Conservation (phyloP, 2,888 invertebrate genomes). For the Cataglyphis altisquamis region DNA sequence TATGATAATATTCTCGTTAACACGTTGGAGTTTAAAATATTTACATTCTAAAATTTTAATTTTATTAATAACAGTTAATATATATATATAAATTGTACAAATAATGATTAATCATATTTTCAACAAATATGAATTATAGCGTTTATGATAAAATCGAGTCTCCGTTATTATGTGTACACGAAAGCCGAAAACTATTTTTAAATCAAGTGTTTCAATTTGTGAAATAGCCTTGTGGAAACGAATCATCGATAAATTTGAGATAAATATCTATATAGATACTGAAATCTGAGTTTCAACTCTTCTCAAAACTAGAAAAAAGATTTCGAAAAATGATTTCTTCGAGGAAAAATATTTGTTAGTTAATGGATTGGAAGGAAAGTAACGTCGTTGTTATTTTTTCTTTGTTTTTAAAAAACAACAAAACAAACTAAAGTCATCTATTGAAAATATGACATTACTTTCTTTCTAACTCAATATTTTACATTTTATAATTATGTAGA, state of each 20-base stretch:
- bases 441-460: no score
- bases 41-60: conserved; percentile 22
- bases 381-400: no score
- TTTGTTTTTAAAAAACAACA: no score
- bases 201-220: background rate
- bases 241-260: background rate
- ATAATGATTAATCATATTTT: conserved; percentile 24
- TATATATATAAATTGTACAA: background rate
- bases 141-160: background rate
- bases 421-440: no score
- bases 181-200: background rate
- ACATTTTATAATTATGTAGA: background rate
- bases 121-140: conserved; percentile 15
- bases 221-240: background rate
- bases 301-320: background rate
- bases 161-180: background rate
- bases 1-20: conserved; percentile 31
- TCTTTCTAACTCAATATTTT: no score
- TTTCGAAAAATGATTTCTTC: background rate
- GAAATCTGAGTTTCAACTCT: background rate
- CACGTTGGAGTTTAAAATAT: conserved; percentile 17
- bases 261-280: background rate
- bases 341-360: background rate
- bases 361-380: no score
- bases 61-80: background rate